These are phyloP conservation scores for Chloebia gouldiae DNA, from an alignment of 2,113 vertebrate genomes.

Conservation along the genomic window DNA sequence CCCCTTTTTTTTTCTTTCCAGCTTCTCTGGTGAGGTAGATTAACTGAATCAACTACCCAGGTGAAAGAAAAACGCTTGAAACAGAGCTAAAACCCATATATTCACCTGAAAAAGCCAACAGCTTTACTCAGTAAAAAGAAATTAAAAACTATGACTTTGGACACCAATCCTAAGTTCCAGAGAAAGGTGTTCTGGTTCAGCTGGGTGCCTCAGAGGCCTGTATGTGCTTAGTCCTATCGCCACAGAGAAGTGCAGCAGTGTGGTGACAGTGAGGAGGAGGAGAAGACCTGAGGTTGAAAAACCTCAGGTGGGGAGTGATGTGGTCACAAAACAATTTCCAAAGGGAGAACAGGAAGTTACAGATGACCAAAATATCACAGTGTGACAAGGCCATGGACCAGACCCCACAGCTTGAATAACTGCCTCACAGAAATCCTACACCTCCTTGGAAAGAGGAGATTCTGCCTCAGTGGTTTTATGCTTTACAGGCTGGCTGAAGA, in stretches of 20 bases:
- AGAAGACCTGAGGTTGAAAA: background rate
- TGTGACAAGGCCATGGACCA: background rate
- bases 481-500: background rate
- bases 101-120: background rate
- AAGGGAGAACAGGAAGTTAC: background rate
- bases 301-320: background rate
- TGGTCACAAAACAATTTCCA: background rate
- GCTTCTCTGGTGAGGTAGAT: background rate
- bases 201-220: background rate
- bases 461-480: background rate
- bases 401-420: background rate
- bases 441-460: background rate
- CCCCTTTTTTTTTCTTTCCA: background rate
- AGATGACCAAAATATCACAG: background rate
- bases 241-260: fast-evolving
- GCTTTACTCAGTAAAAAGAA: background rate
- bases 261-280: background rate
- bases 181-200: background rate
- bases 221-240: background rate
- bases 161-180: background rate
- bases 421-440: background rate
- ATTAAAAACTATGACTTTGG: background rate
- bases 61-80: background rate
- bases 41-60: background rate
- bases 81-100: background rate